phyloP scores from a whole-genome alignment of 2,797 vertebrate genomes.

The Adelosebastes latens region DNA sequence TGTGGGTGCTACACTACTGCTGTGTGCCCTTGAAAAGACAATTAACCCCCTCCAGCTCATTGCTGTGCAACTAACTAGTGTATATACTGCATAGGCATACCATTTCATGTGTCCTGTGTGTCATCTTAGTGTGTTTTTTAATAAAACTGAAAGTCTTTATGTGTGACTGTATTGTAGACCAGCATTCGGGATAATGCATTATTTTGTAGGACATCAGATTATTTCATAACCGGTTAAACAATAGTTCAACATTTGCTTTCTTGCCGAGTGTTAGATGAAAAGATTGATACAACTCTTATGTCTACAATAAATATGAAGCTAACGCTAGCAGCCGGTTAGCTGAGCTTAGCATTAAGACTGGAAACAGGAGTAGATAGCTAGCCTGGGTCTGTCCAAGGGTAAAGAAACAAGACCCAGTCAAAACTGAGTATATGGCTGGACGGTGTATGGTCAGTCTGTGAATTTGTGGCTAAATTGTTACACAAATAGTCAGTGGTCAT shows the following conservation, averaged over 20 bases:
- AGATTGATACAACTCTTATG: not conserved
- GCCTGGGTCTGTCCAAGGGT: too few species aligned
- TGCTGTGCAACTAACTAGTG: not conserved
- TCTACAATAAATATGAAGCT: not conserved
- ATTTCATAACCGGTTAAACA: not conserved
- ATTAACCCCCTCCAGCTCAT: slow-evolving; percentile 10
- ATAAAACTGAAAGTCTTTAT: not conserved
- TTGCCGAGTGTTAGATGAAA: not conserved
- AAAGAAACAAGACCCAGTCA: too few species aligned
- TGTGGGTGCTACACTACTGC: slow-evolving; percentile 1
- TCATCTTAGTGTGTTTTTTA: not conserved
- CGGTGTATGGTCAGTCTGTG: too few species aligned
- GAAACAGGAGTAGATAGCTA: too few species aligned
- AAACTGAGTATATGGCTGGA: too few species aligned
- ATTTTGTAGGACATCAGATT: not conserved
- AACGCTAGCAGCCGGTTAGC: too few species aligned
- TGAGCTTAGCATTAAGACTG: too few species aligned
- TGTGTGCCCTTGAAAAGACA: slow-evolving; percentile 37
- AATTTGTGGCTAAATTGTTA: too few species aligned
- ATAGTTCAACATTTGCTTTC: not conserved
- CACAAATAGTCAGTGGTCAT: too few species aligned
- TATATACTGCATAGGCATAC: not conserved
- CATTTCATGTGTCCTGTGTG: not conserved
- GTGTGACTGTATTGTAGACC: not conserved
- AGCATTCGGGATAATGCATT: not conserved